A percentile compares a stretch with the other conserved stretches of the same genome.
phyloP scores from a whole-genome alignment of 1,140 invertebrate genomes.

The Physella acuta region DNA sequence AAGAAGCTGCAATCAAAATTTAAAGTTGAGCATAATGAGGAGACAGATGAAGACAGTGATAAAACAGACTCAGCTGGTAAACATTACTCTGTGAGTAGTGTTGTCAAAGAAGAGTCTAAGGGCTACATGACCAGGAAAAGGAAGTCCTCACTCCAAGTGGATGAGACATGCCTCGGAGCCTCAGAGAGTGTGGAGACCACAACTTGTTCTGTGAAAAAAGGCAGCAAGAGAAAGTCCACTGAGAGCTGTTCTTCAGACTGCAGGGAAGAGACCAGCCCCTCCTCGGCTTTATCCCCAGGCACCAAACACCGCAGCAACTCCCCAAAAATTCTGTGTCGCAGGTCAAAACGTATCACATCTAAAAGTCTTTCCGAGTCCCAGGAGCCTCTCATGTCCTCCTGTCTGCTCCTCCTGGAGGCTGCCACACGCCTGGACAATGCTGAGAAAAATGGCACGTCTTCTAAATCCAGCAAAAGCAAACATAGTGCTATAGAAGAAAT shows the following conservation, averaged over 20 bases:
- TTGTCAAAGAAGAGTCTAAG: too few species aligned
- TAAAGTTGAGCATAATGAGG: background rate
- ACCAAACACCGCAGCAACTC: conserved; percentile 1
- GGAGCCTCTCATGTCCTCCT: conserved; percentile 26
- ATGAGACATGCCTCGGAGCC: background rate
- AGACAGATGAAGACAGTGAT: background rate
- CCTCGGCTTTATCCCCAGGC: background rate
- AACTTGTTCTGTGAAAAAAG: background rate
- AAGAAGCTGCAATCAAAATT: background rate
- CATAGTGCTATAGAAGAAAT: background rate
- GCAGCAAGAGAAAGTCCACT: background rate
- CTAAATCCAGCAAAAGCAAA: background rate
- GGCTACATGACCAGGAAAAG: background rate
- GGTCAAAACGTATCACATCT: background rate
- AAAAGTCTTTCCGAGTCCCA: conserved; percentile 5
- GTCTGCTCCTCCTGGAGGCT: conserved; percentile 21
- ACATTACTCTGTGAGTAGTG: too few species aligned
- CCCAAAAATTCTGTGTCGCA: conserved; percentile 11
- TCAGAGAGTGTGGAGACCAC: too few species aligned
- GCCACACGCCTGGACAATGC: conserved; percentile 25
- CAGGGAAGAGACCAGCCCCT: background rate
- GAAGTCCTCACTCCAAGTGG: background rate
- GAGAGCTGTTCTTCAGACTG: background rate
- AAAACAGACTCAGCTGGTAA: too few species aligned
- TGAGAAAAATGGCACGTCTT: conserved; percentile 2